Evolutionary conservation across 2,113 vertebrate genomes (phyloP).

Genomic region (Delphinapterus leucas): DNA sequence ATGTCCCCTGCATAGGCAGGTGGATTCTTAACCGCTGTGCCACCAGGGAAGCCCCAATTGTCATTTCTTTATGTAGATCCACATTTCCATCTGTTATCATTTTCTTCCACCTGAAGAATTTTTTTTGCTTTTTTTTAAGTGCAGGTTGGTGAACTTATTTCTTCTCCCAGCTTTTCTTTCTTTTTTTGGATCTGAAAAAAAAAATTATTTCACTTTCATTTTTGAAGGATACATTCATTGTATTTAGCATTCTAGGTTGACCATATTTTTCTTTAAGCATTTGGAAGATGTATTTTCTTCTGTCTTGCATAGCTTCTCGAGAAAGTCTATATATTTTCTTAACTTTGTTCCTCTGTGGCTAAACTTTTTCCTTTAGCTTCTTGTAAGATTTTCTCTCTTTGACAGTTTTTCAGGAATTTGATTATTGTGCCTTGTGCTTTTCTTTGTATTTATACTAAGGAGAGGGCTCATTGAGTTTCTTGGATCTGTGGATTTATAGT

Average conservation of each 20-base stretch:
- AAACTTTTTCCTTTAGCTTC: background rate
- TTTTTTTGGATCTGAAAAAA: background rate
- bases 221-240: background rate
- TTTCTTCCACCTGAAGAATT: background rate
- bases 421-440: background rate
- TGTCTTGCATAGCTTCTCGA: background rate
- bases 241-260: slow-evolving; percentile 12
- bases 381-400: background rate
- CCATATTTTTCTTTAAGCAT: background rate
- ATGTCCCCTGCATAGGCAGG: no score
- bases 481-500: background rate
- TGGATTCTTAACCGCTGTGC: no score
- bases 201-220: background rate
- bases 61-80: background rate
- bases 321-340: background rate
- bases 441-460: background rate
- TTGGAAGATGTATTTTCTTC: slow-evolving; percentile 28
- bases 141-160: background rate
- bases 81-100: background rate
- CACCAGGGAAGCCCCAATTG: no score
- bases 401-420: background rate
- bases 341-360: background rate
- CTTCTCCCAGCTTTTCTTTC: background rate
- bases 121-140: background rate
- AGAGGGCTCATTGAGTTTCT: background rate